Evolutionary conservation across 2,888 invertebrate genomes (phyloP).

Genomic region (Heliconius charithonia): DNA sequence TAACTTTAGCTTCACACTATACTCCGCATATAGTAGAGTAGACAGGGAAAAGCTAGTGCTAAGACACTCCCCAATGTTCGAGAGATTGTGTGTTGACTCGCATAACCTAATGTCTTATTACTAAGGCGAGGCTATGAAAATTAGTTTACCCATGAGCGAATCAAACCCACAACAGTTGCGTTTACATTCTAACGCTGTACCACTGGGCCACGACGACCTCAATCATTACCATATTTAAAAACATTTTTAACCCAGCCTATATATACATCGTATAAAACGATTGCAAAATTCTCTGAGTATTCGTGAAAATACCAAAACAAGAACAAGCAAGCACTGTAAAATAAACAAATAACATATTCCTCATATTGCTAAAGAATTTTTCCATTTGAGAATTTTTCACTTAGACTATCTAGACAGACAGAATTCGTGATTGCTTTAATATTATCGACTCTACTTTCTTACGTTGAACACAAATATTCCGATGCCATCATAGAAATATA

Average conservation of each 20-base stretch:
- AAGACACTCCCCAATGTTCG: too few relatives aligned
- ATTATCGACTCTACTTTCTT: conserved; percentile 9
- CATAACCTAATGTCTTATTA: too few relatives aligned
- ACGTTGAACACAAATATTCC: conserved; percentile 19
- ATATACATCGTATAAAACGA: neutral
- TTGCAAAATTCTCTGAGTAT: neutral
- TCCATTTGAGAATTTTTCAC: conserved; percentile 4
- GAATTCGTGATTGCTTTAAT: conserved; percentile 18
- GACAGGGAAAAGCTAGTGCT: too few relatives aligned
- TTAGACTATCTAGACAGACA: conserved; percentile 4
- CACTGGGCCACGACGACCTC: too few relatives aligned
- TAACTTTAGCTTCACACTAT: too few relatives aligned
- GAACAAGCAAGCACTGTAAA: neutral
- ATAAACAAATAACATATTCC: neutral
- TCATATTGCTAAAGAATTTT: neutral
- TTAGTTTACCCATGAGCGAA: too few relatives aligned
- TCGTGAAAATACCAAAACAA: neutral
- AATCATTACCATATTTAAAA: too few relatives aligned
- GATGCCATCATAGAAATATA: conserved; percentile 35
- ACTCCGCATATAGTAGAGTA: too few relatives aligned
- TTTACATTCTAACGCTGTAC: too few relatives aligned
- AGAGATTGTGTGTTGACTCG: too few relatives aligned
- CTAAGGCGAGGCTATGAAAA: too few relatives aligned
- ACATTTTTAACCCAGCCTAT: neutral
- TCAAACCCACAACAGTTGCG: too few relatives aligned